Base-by-base conservation (phyloP, 2,113 vertebrate genomes). In the Charina bottae region DNA sequence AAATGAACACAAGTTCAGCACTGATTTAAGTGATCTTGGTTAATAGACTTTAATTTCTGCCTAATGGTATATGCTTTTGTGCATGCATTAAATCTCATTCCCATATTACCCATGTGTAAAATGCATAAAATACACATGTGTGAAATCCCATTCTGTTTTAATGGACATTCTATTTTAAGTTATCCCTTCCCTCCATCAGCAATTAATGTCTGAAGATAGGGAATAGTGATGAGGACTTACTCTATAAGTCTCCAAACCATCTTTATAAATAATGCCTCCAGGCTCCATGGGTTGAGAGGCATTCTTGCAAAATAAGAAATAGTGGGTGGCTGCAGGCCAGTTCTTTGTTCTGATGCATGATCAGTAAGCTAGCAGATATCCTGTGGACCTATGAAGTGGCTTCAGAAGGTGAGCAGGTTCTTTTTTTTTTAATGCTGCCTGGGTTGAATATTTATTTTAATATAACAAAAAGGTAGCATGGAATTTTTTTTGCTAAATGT, bases 401-500 rank as follows among this genome's bases (percentile, higher is more conserved):
- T 78, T 78, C 33, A n/a, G n/a, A 37, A 72, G 19, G 6, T 59
- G 58, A 37, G n/a, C n/a, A 72, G 68, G 6, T 49, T 49, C 6
- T 78, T 68, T 68, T 68, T 64, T 37, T 19, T n/a, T 4, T n/a
- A 59, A n/a, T 9, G 3, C 1, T 42, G n/a, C n/a, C 3, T 93
- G 59, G 23, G 26, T 23, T 88, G 42, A 53, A 7, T 33, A 78
- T 21, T 60, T 3, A 26, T 0, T 10, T 0, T 5, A 42, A 15
- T 7, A 49, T 33, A 19, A 19, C 55, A 53, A 12, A 68, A 10
- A 0, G 0, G 42, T 12, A 42, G n/a, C 24, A 11, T 84, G 49
- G 4, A 72, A 94, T 49, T 0, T 37, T 11, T 9, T 37, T 78
- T 78, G 68, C 37, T 33, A 56, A 85, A 37, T 24, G 26, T 26